A percentile compares a stretch with the other conserved stretches of the same genome.
phyloP scores from a whole-genome alignment of 2,888 invertebrate genomes.

The Troides aeacus region DNA sequence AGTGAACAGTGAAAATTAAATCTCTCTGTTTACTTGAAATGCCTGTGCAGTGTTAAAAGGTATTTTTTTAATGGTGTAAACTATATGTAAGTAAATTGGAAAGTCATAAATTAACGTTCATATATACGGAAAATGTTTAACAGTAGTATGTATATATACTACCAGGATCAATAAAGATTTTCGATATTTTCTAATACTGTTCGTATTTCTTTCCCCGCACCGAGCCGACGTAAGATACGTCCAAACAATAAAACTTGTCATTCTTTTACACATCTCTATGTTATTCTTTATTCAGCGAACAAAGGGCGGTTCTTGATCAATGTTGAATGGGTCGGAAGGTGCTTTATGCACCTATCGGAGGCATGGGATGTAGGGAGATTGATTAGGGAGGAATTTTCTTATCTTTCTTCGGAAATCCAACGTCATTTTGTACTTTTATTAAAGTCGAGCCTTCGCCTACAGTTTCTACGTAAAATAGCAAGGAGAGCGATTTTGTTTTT shows the following conservation, averaged over 20 bases:
- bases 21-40: too few species aligned
- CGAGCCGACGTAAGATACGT: conserved; percentile 13
- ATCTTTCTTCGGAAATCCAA: conserved; percentile 10
- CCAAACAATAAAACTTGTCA: conserved; percentile 32
- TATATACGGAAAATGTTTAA: background rate
- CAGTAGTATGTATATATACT: background rate
- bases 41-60: too few species aligned
- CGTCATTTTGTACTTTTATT: conserved; percentile 18
- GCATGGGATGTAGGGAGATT: conserved; percentile 30
- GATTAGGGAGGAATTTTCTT: conserved; percentile 27
- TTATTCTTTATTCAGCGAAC: conserved; percentile 45
- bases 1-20: too few species aligned
- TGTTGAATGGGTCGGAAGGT: conserved; percentile 38
- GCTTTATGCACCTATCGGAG: conserved; percentile 34
- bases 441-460: conserved; percentile 5
- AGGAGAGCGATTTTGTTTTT: conserved; percentile 6
- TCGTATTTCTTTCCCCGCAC: background rate
- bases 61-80: too few species aligned
- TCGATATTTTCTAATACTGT: background rate
- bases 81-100: too few species aligned
- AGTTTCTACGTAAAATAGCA: background rate
- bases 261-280: conserved; percentile 30
- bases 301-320: conserved; percentile 45
- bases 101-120: too few species aligned
- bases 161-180: background rate